Percentiles rank a stretch among this genome's conserved stretches.
Evolutionary conservation across 1,140 invertebrate genomes (phyloP).

Genomic region (Cotesia vestalis): DNA sequence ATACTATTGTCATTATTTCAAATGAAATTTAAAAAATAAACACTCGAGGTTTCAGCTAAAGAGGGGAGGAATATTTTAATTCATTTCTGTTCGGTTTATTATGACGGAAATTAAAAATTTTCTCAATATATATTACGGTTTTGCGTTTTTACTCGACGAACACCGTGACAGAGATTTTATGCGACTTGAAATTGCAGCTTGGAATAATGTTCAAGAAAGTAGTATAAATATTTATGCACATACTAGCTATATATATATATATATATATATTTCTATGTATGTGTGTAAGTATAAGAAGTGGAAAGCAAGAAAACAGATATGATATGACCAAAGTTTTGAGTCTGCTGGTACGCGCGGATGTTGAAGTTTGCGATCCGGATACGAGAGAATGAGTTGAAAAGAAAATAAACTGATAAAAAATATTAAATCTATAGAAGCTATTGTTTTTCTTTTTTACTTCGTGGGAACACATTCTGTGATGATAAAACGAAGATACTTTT

Average conservation of each 20-base stretch:
- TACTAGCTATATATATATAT: no score
- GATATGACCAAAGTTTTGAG: background rate
- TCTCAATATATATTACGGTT: no score
- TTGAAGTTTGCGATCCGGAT: slow-evolving; percentile 1
- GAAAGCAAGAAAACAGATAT: background rate
- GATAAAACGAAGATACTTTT: no score
- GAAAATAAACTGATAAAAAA: background rate
- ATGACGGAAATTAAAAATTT: no score
- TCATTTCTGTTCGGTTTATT: background rate
- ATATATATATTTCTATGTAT: background rate
- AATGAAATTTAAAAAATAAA: background rate
- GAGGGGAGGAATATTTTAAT: background rate
- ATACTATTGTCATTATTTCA: no score
- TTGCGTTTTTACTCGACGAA: no score
- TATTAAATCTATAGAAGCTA: background rate
- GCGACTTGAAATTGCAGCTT: no score
- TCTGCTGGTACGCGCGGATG: background rate
- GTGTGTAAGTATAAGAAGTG: background rate
- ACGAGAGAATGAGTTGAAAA: background rate
- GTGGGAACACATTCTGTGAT: no score
- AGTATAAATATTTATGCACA: no score
- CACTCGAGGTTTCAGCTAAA: background rate
- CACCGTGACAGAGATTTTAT: no score
- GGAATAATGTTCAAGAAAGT: no score
- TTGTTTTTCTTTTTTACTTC: no score